These are phyloP conservation scores for Oryzias melastigma DNA, from an alignment of 2,113 vertebrate genomes.

Conservation along the genomic window DNA sequence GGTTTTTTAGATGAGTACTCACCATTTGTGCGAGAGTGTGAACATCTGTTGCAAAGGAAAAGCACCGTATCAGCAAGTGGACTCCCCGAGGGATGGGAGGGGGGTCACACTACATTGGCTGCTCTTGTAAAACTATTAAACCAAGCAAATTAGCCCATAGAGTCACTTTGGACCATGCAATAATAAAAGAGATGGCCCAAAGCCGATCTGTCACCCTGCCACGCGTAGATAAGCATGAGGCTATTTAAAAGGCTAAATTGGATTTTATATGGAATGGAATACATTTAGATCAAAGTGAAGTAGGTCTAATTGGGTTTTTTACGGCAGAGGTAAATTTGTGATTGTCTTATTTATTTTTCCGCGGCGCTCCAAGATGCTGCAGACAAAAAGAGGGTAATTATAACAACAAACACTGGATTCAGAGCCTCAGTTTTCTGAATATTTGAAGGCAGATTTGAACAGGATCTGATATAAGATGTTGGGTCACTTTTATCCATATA, in stretches of 20 bases:
- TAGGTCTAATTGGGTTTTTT: slow-evolving; percentile 11
- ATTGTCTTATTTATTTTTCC: slow-evolving; percentile 13
- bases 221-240: slow-evolving; percentile 11
- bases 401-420: too few relatives aligned
- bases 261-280: slow-evolving; percentile 34
- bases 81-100: slow-evolving; percentile 13
- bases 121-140: slow-evolving; percentile 47
- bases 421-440: too few relatives aligned
- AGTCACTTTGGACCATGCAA: slow-evolving; percentile 17
- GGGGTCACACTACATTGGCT: slow-evolving; percentile 17
- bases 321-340: slow-evolving; percentile 2
- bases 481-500: too few relatives aligned
- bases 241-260: slow-evolving; percentile 23
- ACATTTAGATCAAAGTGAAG: slow-evolving; percentile 35
- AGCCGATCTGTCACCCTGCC: slow-evolving; percentile 16
- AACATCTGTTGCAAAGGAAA: slow-evolving; percentile 40
- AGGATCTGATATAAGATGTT: too few relatives aligned
- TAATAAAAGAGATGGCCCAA: slow-evolving; percentile 27
- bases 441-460: too few relatives aligned
- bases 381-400: too few relatives aligned
- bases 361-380: not conserved
- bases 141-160: slow-evolving; percentile 29
- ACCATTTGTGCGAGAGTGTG: slow-evolving; percentile 27
- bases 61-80: slow-evolving; percentile 22
- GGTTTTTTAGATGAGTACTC: slow-evolving; percentile 18